Evolutionary conservation across 2,888 invertebrate species (phyloP).

Genomic region (Chromoteleia sp.): DNA sequence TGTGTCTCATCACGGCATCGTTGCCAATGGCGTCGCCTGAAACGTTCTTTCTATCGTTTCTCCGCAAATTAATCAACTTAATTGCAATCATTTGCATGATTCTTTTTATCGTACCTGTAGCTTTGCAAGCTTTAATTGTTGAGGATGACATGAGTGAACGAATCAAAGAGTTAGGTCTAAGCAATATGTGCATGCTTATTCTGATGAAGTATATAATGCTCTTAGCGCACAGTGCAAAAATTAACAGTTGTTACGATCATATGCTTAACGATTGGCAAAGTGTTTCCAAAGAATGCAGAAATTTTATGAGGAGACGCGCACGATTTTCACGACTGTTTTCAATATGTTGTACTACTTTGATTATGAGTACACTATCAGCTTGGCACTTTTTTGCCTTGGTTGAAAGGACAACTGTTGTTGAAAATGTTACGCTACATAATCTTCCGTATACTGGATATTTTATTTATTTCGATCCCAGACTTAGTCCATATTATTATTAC

Average conservation of each 20-base stretch:
- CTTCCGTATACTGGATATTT: constrained; percentile 28
- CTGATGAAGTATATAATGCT: background rate
- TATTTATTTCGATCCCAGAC: constrained; percentile 9
- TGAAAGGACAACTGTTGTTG: background rate
- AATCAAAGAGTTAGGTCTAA: background rate
- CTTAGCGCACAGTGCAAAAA: background rate
- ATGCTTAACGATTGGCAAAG: background rate
- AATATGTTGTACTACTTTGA: background rate
- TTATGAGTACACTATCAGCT: background rate
- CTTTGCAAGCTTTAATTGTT: background rate
- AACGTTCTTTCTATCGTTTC: background rate
- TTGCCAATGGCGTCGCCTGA: constrained; percentile 5
- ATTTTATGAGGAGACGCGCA: background rate
- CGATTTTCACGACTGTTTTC: background rate
- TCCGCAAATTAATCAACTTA: background rate
- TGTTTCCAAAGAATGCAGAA: background rate
- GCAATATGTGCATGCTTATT: background rate
- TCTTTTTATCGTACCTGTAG: background rate
- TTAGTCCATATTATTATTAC: constrained; percentile 8
- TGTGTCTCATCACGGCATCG: background rate
- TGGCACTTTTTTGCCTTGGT: background rate
- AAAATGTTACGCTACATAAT: constrained; percentile 17
- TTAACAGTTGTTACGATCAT: background rate
- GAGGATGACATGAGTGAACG: background rate
- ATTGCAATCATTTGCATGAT: background rate